A percentile compares a stretch with the other conserved stretches of the same genome.
These are phyloP conservation scores for Zapus hudsonius DNA, from an alignment of 2,113 vertebrate species.

Conservation along the genomic window DNA sequence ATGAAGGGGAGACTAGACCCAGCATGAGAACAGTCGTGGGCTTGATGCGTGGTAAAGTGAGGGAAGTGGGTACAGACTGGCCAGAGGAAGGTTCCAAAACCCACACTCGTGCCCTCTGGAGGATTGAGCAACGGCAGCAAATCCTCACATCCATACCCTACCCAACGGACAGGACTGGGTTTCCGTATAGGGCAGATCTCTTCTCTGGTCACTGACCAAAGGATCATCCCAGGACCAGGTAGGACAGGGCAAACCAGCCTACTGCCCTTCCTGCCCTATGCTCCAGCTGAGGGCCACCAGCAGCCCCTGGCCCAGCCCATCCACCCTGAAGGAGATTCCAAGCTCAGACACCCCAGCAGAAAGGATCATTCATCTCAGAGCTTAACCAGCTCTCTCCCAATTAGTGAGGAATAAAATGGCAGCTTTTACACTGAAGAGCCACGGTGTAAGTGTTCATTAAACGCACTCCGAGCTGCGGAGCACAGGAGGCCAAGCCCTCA, in stretches of 20 bases:
- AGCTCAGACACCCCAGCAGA: neutral
- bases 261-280: neutral
- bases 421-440: constrained; percentile 53
- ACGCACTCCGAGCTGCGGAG: constrained; percentile 16
- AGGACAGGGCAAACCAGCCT: neutral
- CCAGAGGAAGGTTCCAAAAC: neutral
- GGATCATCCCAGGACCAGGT: too few species aligned
- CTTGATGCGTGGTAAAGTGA: neutral
- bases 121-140: neutral
- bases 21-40: neutral
- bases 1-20: too few species aligned
- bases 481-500: constrained; percentile 40
- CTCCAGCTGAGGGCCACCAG: neutral
- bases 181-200: neutral
- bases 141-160: neutral
- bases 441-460: constrained; percentile 72
- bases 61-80: neutral
- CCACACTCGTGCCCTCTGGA: neutral
- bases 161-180: neutral
- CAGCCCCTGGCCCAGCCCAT: neutral
- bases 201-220: neutral
- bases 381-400: constrained; percentile 74
- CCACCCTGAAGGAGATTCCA: neutral
- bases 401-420: constrained; percentile 65
- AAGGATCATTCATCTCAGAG: constrained; percentile 63